Evolutionary conservation across 2,888 invertebrate species (phyloP), one percentile per base, ranked within the genome.

Genomic region (Leptura quadrifasciata): DNA sequence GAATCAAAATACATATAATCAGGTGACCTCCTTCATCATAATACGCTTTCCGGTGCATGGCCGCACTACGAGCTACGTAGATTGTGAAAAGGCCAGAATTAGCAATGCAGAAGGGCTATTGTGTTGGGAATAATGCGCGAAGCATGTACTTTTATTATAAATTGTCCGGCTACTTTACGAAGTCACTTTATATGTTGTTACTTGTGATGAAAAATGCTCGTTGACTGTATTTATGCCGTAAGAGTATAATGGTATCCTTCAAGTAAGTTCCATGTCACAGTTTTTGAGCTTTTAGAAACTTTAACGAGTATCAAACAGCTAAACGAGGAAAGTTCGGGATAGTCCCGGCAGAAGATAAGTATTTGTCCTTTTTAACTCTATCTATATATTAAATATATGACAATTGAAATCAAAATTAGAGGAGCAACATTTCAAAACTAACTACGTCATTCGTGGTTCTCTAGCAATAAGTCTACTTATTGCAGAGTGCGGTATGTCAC

Each of bases 81-180:
- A 35, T 63, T 20, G 35, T 39, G 39, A 15, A 63, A 39, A 73
- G 68, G 58, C 55, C 70, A 57, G 76, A 78, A 79, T 81, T 77
- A 81, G 78, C 64, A 75, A 80, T 76, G 75, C 78, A 75, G 74
- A 76, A 72, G 65, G 64, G 64, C 76, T 75, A 79, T 80, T 77
- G 79, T 78, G 76, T 76, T 65, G 52, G 68, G 69, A 79, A 81
- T 82, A 79, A 82, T 82, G 80, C 76, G 74, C 68, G 71, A 80
- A 79, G 75, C 80, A 76, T 80, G 80, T 80, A 78, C 78, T 78
- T 76, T 82, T 77, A 76, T 79, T 74, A 81, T 81, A 79, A 80
- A 80, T 81, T 76, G 75, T 68, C 72, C 31, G 76, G 58, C 76
- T 78, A 73, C 76, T 78, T 75, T 76, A 76, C 75, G 70, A 39